Conservation (phyloP, 1,140 invertebrate species). For the Limonius californicus region DNA sequence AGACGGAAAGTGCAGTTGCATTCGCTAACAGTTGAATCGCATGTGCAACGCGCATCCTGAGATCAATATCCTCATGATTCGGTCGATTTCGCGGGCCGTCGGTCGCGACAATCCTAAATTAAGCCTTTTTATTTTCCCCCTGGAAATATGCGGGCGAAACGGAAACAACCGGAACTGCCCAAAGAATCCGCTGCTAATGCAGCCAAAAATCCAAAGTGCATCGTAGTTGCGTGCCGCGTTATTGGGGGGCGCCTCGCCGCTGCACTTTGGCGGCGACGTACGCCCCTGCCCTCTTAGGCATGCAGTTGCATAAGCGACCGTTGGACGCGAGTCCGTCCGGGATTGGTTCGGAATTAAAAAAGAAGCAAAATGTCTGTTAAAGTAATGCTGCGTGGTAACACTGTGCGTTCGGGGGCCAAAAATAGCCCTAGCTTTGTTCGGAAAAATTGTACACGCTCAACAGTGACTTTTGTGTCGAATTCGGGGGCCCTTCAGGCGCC, state of each 20-base stretch:
- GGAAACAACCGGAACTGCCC: too few relatives aligned
- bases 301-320: not conserved
- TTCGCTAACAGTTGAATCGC: not conserved
- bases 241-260: too few relatives aligned
- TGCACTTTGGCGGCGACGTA: not conserved
- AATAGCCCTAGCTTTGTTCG: not conserved
- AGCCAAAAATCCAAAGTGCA: too few relatives aligned
- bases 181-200: too few relatives aligned
- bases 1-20: slow-evolving; percentile 1
- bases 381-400: not conserved
- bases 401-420: not conserved
- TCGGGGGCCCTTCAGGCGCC: too few relatives aligned
- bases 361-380: not conserved
- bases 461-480: too few relatives aligned
- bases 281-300: not conserved
- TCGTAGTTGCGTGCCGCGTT: too few relatives aligned
- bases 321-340: not conserved
- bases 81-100: not conserved
- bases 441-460: too few relatives aligned
- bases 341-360: not conserved
- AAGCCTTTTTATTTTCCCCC: not conserved
- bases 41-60: not conserved
- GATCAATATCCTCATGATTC: not conserved
- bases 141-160: too few relatives aligned
- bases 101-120: too few relatives aligned